Conservation (phyloP, 2,113 vertebrate species). For the Panthera uncia region DNA sequence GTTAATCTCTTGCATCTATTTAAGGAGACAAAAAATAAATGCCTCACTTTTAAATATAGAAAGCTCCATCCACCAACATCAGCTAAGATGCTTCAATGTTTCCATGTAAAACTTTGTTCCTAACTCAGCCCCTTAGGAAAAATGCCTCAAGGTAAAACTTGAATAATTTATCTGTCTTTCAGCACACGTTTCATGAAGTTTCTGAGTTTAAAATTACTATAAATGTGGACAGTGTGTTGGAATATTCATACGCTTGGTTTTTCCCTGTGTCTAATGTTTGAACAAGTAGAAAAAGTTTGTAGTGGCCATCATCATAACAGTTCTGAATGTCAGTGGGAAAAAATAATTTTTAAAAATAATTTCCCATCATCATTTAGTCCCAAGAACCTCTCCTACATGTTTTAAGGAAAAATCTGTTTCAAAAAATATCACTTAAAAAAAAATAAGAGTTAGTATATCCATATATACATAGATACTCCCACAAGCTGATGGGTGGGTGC, state of each 20-base stretch:
- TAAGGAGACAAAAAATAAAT: constrained; percentile 47
- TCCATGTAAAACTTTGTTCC: background rate
- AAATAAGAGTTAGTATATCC: constrained; percentile 9
- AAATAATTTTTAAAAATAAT: background rate
- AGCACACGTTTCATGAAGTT: background rate
- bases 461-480: background rate
- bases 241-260: background rate
- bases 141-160: constrained; percentile 9
- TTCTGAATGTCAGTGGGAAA: background rate
- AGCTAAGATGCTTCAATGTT: background rate
- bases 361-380: background rate
- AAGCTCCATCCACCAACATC: background rate
- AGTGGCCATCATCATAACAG: background rate
- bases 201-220: background rate
- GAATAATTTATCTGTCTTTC: background rate
- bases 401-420: background rate
- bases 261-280: background rate
- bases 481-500: background rate
- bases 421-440: background rate
- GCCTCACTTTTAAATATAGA: constrained; percentile 39
- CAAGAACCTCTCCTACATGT: background rate
- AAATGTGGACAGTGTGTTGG: background rate
- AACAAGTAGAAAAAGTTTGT: background rate
- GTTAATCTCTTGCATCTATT: background rate
- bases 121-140: background rate